Base-by-base conservation (phyloP, 2,797 vertebrate species). In the Pseudochaenichthys georgianus region DNA sequence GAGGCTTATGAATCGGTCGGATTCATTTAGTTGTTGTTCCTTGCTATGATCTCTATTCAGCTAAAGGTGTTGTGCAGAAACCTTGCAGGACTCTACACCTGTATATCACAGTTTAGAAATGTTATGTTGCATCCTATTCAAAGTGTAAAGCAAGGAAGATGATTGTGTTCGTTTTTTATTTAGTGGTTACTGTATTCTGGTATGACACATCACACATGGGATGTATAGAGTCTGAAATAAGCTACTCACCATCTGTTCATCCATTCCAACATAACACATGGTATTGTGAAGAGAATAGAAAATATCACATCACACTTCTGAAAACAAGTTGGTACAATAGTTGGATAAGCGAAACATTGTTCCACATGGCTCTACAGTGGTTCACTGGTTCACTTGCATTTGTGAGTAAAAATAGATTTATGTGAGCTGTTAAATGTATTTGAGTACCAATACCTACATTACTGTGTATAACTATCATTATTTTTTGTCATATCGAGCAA, bases 1-100 rank as follows among this genome's bases (percentile, higher is more conserved):
- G 42, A 4, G 57, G 19, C 43, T 67, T 65, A 61, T 73, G 66
- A 85, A 83, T 82, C 77, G 60, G 58, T 69, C 47, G 53, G 34
- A 76, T 60, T 43, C 8, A 34, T 23, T 45, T 50, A 13, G 45
- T 67, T 55, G 77, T 54, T 50, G 47, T 23, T 52, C 28, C 6
- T 34, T 47, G 17, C 43, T 55, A 38, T 64, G 38, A 75, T 78
- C 51, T 68, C 47, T n/a, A 55, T 81, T 79, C 52, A 69, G 31
- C 28, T 5, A 28, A 28, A 5, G 28, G 28, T 28, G 28, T 28
- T 28, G 4, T 28, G 28, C 28, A 28, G 28, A 28, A 28, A 28
- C 50, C 54, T 78, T 66, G 51, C 47, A 45, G 61, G 67, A 13
- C 64, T 19, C 46, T 41, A 13, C 15, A 50, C 19, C 57, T 23